Base-by-base conservation (phyloP, 2,113 vertebrate species). In the Anhinga rufa region DNA sequence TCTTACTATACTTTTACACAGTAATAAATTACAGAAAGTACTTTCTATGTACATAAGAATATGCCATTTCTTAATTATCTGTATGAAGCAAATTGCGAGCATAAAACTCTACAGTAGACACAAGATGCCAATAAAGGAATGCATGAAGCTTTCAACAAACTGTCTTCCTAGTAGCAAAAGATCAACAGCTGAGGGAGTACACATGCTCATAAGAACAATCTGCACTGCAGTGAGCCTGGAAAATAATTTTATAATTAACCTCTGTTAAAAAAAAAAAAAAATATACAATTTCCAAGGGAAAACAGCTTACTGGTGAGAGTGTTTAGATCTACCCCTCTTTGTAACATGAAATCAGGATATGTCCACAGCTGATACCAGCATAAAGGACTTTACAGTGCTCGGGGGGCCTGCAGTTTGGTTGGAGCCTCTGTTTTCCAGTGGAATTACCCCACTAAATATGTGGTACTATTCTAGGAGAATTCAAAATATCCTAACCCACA, bases 311-410 rank as follows among this genome's bases (percentile, higher is more conserved):
- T 66, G 55, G 36, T 26, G 29, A 81, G 46, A 54, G 15, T 12
- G 62, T 55, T 77, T n/a, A 31, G 11, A 34, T 44, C 19, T 46
- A 29, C 7, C 40, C 24, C 36, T 78, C 36, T 31, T 17, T 40
- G 22, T 19, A 29, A 54, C 9, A 31, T 14, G 18, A 54, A 81
- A n/a, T 31, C 16, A 34, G 0, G 1, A 1, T 3, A 13, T 51
- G 54, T 40, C 49, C 72, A 44, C 44, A 91, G 78, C 20, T 84
- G 64, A 87, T 36, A 40, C 8, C 42, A 61, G 38, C 22, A n/a
- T 17, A 32, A n/a, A 86, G 21, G 20, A 12, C 60, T 40, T 48
- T 8, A 18, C 6, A 25, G 36, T 15, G 21, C 54, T 70, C 57
- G 25, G 12, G 18, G 42, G n/a, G 38, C 66, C 24, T 31, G 28